Base-by-base conservation (phyloP, 2,113 vertebrate species). In the Galbula dea region DNA sequence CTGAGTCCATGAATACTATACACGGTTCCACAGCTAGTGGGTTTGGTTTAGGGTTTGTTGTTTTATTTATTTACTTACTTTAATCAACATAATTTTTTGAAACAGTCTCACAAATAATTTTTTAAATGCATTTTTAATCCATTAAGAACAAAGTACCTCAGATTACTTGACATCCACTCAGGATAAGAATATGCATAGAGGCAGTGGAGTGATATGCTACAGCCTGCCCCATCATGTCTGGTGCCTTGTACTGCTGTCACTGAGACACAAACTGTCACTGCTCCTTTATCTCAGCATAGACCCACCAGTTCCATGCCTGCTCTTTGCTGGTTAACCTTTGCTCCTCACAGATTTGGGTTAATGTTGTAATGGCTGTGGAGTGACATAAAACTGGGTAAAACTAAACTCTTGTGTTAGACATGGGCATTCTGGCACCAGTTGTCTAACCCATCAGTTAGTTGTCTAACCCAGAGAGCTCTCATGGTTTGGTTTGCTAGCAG, bases 381-480 rank as follows among this genome's bases (percentile, higher is more conserved):
- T 36, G 43, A 65, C 55, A 36, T 5, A 15, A 9, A 59, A 30
- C 4, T 7, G 11, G 8, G 15, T 21, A 12, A 51, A 20, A 57
- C 4, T 46, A 29, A 20, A 14, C 19, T 23, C 43, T 49, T 10
- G 0, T 32, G 2, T 19, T 15, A 63, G 17, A 4, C 15, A 5
- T 0, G 0, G 2, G 57, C 61, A 49, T 16, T 13, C 36, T 32
- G 36, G 39, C 13, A 37, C 11, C 54, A 30, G 58, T 3, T 69
- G 9, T 9, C 45, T 16, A 46, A 20, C 6, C 27, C 63, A 79
- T 54, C 23, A 52, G 39, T 49, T n/a, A 52, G 51, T 55, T n/a
- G 29, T 10, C n/a, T n/a, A n/a, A n/a, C n/a, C n/a, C n/a, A 7
- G 8, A 32, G n/a, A 2, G 0, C 39, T 41, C 17, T 5, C 15